These are phyloP conservation scores for Elmis aenea DNA, from an alignment of 2,888 invertebrate species.

Conservation along the genomic window DNA sequence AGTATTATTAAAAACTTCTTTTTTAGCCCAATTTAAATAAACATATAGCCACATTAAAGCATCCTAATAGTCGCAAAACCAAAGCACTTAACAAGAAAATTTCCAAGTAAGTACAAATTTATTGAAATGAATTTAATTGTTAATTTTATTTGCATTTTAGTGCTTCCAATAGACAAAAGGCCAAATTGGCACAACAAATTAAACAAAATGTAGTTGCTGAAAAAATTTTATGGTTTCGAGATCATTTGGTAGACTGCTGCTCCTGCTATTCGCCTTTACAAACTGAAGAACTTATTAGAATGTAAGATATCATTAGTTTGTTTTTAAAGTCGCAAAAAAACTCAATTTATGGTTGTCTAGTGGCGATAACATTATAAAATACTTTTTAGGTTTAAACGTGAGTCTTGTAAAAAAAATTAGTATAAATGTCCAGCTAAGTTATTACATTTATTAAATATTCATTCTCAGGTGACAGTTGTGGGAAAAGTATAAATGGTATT, in stretches of 20 bases:
- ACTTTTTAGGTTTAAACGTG: too few species aligned
- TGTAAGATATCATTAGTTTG: constrained; percentile 42
- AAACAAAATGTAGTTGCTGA: constrained; percentile 72
- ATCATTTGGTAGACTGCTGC: constrained; percentile 54
- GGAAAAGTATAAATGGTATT: too few species aligned
- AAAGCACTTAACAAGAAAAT: constrained; percentile 66
- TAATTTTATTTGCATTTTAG: background rate
- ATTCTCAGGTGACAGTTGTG: too few species aligned
- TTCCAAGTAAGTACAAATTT: constrained; percentile 49
- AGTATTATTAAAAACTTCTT: constrained; percentile 1
- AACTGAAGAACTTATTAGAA: constrained; percentile 54
- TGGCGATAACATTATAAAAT: too few species aligned
- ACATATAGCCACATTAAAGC: constrained; percentile 59
- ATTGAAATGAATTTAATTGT: background rate
- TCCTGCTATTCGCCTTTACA: constrained; percentile 57
- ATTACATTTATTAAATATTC: constrained; percentile 5
- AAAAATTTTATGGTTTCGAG: constrained; percentile 74
- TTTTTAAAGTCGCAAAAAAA: too few species aligned
- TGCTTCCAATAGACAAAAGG: constrained; percentile 47
- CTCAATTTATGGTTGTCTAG: too few species aligned
- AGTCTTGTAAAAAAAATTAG: background rate
- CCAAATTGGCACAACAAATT: constrained; percentile 60
- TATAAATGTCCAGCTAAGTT: too few species aligned
- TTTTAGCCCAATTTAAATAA: constrained; percentile 48
- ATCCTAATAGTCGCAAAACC: constrained; percentile 83